Conservation (phyloP, 2,113 vertebrate genomes). For the Apeltes quadracus region DNA sequence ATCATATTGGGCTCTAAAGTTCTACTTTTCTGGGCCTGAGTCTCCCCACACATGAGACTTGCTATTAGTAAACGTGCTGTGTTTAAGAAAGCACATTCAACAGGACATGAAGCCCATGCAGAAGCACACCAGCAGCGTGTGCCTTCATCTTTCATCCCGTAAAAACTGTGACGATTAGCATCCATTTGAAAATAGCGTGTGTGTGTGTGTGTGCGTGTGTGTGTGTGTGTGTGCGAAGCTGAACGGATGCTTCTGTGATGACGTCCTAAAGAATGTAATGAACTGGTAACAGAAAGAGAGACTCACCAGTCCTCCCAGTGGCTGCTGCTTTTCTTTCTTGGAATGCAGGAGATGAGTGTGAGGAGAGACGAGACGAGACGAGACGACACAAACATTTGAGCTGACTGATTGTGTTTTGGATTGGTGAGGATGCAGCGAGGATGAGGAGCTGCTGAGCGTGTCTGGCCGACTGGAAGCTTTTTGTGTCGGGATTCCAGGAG, state of each 20-base stretch:
- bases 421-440: slow-evolving; percentile 42
- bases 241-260: background rate
- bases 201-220: background rate
- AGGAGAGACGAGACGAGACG: slow-evolving; percentile 64
- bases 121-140: too few species aligned
- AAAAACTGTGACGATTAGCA: slow-evolving; percentile 29
- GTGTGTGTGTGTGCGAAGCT: background rate
- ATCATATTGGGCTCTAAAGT: too few species aligned
- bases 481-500: slow-evolving; percentile 22
- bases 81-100: too few species aligned
- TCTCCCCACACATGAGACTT: too few species aligned
- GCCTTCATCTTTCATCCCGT: slow-evolving; percentile 32
- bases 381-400: slow-evolving; percentile 70
- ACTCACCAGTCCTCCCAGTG: slow-evolving; percentile 24
- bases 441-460: slow-evolving; percentile 38
- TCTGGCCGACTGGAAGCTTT: slow-evolving; percentile 42
- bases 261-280: slow-evolving; percentile 33
- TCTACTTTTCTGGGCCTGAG: too few species aligned
- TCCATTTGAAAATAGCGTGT: slow-evolving; percentile 23
- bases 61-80: too few species aligned
- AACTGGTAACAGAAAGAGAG: slow-evolving; percentile 17
- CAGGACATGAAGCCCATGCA: too few species aligned
- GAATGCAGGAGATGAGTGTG: slow-evolving; percentile 54
- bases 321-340: slow-evolving; percentile 17
- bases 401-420: slow-evolving; percentile 77